These are phyloP conservation scores for Melanchra persicariae DNA, from an alignment of 2,888 invertebrate genomes.

Conservation along the genomic window DNA sequence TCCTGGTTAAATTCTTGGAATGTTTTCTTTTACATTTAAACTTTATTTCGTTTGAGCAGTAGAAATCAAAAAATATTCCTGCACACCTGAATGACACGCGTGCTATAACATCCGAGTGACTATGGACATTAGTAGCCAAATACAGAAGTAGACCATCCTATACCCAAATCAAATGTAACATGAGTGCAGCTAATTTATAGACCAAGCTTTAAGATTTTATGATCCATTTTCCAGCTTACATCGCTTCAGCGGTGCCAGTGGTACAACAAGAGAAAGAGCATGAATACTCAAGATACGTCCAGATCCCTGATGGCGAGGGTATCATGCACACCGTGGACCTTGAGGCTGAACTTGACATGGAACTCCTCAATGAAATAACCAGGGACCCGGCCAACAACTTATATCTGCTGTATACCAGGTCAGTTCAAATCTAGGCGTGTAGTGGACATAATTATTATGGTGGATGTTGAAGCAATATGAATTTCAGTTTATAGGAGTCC, in stretches of 20 bases:
- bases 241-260: conserved; percentile 67
- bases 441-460: background rate
- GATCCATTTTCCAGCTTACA: no score
- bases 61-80: background rate
- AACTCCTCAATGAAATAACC: conserved; percentile 68
- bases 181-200: no score
- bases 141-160: no score
- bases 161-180: no score
- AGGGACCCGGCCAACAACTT: conserved; percentile 73
- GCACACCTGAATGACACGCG: background rate
- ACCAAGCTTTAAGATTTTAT: no score
- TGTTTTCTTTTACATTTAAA: background rate
- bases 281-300: conserved; percentile 70
- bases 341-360: conserved; percentile 69
- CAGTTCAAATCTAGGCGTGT: background rate
- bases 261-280: conserved; percentile 9
- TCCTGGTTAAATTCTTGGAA: conserved; percentile 9
- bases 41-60: background rate
- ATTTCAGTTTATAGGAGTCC: no score
- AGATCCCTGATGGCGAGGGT: conserved; percentile 75
- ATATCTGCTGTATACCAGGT: conserved; percentile 75
- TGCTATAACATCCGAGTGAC: no score
- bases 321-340: conserved; percentile 73
- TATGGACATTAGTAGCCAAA: no score
- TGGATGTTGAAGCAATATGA: background rate